Percentiles rank a stretch among this genome's conserved stretches.
phyloP scores from a whole-genome alignment of 2,888 invertebrate species.

The Hypolimnas misippus region DNA sequence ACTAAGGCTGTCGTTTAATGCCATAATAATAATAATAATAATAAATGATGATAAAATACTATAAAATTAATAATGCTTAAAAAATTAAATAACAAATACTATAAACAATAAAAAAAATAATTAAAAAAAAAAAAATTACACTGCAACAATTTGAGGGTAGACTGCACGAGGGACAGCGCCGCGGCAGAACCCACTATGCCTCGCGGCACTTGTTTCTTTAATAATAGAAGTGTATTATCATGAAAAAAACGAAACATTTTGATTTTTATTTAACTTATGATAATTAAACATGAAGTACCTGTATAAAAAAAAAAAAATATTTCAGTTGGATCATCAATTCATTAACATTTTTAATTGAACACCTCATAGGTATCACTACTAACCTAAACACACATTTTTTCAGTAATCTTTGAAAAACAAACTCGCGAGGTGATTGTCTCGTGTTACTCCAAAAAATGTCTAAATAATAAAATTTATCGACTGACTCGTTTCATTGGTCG shows the following conservation, averaged over 20 bases:
- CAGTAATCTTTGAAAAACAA: background rate
- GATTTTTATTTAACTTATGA: slow-evolving; percentile 1
- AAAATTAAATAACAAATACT: too few relatives aligned
- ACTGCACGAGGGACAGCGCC: background rate
- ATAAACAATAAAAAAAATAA: too few relatives aligned
- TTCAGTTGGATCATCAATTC: background rate
- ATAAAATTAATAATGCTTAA: too few relatives aligned
- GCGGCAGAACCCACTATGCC: slow-evolving; percentile 3
- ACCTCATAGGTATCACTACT: slow-evolving; percentile 1
- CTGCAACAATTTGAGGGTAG: background rate
- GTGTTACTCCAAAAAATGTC: slow-evolving; percentile 1
- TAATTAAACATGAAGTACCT: background rate
- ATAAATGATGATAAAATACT: too few relatives aligned
- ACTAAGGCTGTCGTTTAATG: too few relatives aligned
- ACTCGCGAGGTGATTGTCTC: background rate
- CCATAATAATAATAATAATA: too few relatives aligned
- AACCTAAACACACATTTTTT: slow-evolving; percentile 1
- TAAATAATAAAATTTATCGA: slow-evolving; percentile 5
- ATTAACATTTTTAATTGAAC: slow-evolving; percentile 1
- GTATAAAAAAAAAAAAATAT: background rate
- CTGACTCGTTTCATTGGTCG: slow-evolving; percentile 11
- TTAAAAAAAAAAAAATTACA: too few relatives aligned
- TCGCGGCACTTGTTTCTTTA: slow-evolving; percentile 13
- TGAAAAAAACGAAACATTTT: slow-evolving; percentile 11
- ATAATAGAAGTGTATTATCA: slow-evolving; percentile 10